These are phyloP conservation scores for Varecia variegata DNA, from an alignment of 2,797 vertebrate genomes.

Conservation along the genomic window DNA sequence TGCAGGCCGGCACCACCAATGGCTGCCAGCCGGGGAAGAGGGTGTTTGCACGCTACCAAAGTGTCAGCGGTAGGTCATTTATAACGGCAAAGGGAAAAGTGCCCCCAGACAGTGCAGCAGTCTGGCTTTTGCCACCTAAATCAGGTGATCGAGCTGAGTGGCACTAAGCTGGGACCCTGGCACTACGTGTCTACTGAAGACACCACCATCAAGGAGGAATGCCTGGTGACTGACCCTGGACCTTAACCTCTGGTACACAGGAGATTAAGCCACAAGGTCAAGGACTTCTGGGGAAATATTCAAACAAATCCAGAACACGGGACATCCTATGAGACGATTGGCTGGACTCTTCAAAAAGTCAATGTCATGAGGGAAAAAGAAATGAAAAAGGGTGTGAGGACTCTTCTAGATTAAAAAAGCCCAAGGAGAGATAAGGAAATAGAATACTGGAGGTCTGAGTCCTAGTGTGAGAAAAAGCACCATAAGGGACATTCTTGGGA, in stretches of 20 bases:
- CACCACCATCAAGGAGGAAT: rapidly evolving
- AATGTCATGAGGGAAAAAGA: background rate
- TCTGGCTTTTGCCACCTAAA: background rate
- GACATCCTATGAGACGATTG: background rate
- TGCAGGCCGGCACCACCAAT: background rate
- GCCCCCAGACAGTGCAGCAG: background rate
- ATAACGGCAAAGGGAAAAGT: background rate
- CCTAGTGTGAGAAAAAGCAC: background rate
- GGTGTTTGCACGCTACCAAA: too few relatives aligned
- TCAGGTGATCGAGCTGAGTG: background rate
- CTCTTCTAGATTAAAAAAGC: background rate
- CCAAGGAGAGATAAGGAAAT: background rate
- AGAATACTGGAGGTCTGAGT: background rate
- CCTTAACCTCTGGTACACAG: background rate
- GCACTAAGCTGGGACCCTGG: background rate
- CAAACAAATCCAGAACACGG: background rate
- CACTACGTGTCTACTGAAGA: background rate
- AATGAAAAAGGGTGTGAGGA: background rate
- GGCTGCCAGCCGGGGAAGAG: background rate
- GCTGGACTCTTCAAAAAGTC: background rate
- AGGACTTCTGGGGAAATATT: background rate
- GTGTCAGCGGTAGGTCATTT: background rate
- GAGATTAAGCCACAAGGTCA: background rate
- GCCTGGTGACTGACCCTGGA: background rate
- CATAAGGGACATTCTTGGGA: background rate